Evolutionary conservation across 2,113 vertebrate species (phyloP).

Genomic region (Dunckerocampus dactyliophorus): DNA sequence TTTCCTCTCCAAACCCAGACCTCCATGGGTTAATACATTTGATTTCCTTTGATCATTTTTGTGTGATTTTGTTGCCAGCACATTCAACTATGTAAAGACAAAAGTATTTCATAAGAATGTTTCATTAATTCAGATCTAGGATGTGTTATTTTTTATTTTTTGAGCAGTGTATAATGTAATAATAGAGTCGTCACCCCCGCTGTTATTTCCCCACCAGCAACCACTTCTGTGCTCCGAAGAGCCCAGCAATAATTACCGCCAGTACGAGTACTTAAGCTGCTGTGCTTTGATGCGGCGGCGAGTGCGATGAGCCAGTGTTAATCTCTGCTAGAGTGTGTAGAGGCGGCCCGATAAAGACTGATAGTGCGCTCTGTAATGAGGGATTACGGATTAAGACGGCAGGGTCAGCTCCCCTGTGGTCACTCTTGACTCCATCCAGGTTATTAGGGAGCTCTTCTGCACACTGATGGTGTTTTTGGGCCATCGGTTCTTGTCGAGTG

Average conservation of each 20-base stretch:
- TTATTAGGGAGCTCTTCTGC: constrained; percentile 12
- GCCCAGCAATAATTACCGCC: constrained; percentile 61
- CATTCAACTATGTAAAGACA: no score
- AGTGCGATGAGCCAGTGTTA: constrained; percentile 62
- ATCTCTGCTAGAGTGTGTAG: constrained; percentile 61
- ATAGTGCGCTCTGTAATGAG: constrained; percentile 61
- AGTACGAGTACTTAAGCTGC: constrained; percentile 43
- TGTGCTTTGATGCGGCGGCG: constrained; percentile 60
- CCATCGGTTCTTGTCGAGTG: background rate
- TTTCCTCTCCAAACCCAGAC: no score
- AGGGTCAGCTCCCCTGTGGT: constrained; percentile 55
- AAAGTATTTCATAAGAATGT: no score
- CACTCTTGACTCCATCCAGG: constrained; percentile 43
- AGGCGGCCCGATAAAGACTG: constrained; percentile 51
- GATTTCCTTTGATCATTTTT: no score
- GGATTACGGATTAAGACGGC: constrained; percentile 62
- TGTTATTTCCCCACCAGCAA: background rate
- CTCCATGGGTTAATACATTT: no score
- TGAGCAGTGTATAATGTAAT: constrained; percentile 1
- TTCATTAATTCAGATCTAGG: no score
- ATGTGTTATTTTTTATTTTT: no score
- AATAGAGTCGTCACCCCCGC: constrained; percentile 18
- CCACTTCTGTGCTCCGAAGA: constrained; percentile 39
- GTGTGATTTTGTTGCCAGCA: no score
- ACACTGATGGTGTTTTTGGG: background rate